A percentile compares a stretch with the other conserved stretches of the same genome.
Conservation (phyloP, 2,113 vertebrate genomes). For the Hypomesus transpacificus region DNA sequence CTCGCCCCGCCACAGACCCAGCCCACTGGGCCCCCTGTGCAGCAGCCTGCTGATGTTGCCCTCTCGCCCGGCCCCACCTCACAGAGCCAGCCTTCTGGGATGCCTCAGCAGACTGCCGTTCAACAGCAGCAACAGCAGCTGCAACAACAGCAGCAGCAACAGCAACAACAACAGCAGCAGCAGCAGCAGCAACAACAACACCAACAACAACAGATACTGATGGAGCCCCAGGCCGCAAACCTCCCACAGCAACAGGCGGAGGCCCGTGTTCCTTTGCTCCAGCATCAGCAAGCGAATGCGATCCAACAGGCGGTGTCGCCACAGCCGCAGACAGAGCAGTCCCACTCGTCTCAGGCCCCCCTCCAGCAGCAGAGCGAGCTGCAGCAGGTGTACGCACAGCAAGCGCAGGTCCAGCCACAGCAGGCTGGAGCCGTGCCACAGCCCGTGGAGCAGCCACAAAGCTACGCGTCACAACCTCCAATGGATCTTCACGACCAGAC, state of each 20-base stretch:
- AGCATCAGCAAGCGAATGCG: constrained; percentile 56
- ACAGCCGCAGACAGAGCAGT: constrained; percentile 49
- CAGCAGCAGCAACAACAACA: too few relatives aligned
- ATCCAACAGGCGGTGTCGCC: constrained; percentile 19
- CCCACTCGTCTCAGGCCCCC: constrained; percentile 32
- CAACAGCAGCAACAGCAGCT: constrained; percentile 66
- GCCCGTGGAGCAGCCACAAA: constrained; percentile 45
- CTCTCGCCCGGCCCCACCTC: constrained; percentile 47
- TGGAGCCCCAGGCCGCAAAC: constrained; percentile 60
- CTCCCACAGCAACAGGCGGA: constrained; percentile 65
- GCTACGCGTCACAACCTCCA: constrained; percentile 39
- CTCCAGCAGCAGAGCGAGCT: constrained; percentile 52
- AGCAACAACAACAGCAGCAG: constrained; percentile 64
- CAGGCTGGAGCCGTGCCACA: constrained; percentile 44
- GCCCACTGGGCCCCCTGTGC: constrained; percentile 43
- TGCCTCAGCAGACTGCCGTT: constrained; percentile 64
- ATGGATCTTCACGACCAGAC: constrained; percentile 53
- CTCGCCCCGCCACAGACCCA: constrained; percentile 65
- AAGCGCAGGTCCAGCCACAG: constrained; percentile 21
- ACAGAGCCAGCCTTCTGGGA: constrained; percentile 50
- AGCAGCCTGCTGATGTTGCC: too few relatives aligned
- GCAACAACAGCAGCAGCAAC: constrained; percentile 58
- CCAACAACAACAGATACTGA: constrained; percentile 57
- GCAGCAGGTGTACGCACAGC: constrained; percentile 59
- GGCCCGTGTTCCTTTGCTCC: constrained; percentile 55